These are phyloP conservation scores for Eubasilissa splendida DNA, from an alignment of 2,888 invertebrate genomes.

Conservation along the genomic window DNA sequence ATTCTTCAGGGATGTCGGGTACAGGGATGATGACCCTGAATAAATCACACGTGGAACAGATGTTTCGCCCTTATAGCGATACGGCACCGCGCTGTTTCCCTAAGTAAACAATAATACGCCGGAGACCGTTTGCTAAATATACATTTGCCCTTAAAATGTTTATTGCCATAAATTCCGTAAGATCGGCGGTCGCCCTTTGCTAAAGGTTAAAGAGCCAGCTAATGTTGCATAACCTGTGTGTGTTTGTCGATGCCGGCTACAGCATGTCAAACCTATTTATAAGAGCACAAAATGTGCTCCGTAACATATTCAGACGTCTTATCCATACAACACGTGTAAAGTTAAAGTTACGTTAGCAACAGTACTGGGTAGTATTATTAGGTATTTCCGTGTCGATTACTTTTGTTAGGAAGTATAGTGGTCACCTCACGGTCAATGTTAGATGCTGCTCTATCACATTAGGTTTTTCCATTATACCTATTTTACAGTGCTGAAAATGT, in stretches of 20 bases:
- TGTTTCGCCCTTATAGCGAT: conserved; percentile 27
- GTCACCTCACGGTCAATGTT: no score
- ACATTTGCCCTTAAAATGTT: conserved; percentile 45
- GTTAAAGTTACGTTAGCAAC: no score
- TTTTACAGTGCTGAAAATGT: no score
- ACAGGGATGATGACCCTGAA: neutral
- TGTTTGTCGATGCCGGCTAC: conserved; percentile 1
- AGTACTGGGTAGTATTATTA: no score
- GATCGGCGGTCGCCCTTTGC: conserved; percentile 26
- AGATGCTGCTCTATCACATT: no score
- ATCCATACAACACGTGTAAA: no score
- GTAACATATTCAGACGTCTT: no score
- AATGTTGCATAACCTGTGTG: conserved; percentile 36
- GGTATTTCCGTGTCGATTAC: no score
- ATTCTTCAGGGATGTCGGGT: neutral
- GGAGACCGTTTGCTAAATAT: conserved; percentile 37
- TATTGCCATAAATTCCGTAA: conserved; percentile 38
- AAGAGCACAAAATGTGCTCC: no score
- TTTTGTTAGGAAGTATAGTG: no score
- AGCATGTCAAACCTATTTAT: neutral
- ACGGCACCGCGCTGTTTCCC: conserved; percentile 37
- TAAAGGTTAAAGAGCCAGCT: conserved; percentile 27
- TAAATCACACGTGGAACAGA: conserved; percentile 48
- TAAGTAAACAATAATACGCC: conserved; percentile 40
- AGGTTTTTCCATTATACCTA: no score